A percentile compares a stretch with the other conserved stretches of the same genome.
phyloP scores from a whole-genome alignment of 1,140 invertebrate species.

The Cataglyphis hispanica region DNA sequence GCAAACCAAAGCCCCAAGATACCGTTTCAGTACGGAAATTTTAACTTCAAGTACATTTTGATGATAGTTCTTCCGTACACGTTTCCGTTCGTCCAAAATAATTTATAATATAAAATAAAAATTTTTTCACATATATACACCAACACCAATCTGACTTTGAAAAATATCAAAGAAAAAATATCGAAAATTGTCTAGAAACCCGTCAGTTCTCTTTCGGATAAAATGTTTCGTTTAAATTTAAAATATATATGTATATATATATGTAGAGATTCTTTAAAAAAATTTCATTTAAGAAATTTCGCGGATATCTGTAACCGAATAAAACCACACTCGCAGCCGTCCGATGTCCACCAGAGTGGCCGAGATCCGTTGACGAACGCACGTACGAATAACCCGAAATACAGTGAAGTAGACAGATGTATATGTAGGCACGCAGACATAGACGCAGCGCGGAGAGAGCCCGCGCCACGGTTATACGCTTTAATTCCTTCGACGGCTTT shows the following conservation, averaged over 20 bases:
- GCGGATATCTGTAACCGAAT: conserved; percentile 30
- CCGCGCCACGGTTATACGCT: conserved; percentile 83
- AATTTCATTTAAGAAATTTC: conserved; percentile 17
- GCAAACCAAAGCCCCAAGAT: conserved; percentile 31
- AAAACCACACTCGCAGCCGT: conserved; percentile 67
- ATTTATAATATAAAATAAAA: not conserved
- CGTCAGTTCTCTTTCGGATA: not conserved
- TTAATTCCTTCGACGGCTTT: conserved; percentile 87
- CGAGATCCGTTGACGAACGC: conserved; percentile 69
- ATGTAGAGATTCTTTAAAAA: not conserved
- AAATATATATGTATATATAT: not conserved
- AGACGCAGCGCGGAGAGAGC: conserved; percentile 78
- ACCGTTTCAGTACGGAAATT: not conserved
- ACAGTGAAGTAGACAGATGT: conserved; percentile 62
- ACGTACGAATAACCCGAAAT: conserved; percentile 69
- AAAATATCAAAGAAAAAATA: not conserved
- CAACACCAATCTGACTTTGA: not conserved
- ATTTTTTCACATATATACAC: not conserved
- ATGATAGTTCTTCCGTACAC: not conserved
- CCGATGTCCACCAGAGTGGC: conserved; percentile 78
- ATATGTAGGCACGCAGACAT: conserved; percentile 68
- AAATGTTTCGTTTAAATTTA: not conserved
- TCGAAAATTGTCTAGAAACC: not conserved
- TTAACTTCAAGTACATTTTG: not conserved
- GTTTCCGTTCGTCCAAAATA: not conserved